A percentile compares a stretch with the other conserved stretches of the same genome.
phyloP scores from a whole-genome alignment of 2,797 vertebrate genomes.

The Prunella strophiata region DNA sequence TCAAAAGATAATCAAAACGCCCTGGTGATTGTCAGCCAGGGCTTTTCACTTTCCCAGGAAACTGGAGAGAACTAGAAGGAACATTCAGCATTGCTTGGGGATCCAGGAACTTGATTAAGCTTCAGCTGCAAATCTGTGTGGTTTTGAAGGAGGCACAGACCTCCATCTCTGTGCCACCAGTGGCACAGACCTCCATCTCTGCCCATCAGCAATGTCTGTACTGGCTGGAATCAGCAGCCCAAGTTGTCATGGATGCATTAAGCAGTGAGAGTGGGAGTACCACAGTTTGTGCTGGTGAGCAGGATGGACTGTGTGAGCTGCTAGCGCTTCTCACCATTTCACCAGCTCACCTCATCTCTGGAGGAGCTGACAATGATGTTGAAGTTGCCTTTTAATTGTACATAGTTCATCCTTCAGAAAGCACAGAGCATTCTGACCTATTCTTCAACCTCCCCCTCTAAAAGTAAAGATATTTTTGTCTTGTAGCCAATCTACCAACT shows the following conservation, averaged over 20 bases:
- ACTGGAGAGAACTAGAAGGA: neutral
- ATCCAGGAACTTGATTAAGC: neutral
- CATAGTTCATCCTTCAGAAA: neutral
- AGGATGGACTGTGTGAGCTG: neutral
- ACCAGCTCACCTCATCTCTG: neutral
- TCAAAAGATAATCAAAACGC: neutral
- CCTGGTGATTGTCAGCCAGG: neutral
- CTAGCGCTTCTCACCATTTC: neutral
- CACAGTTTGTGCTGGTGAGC: neutral
- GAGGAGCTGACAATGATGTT: neutral
- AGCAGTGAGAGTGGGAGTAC: neutral
- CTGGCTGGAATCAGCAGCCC: neutral
- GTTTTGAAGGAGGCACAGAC: neutral
- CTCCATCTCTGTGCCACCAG: neutral
- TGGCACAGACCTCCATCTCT: neutral
- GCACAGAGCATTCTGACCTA: neutral
- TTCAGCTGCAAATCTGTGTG: neutral
- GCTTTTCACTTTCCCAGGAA: neutral
- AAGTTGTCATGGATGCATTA: neutral
- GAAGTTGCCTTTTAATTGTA: neutral
- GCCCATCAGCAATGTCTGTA: neutral
- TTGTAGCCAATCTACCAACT: neutral
- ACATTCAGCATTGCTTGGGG: neutral
- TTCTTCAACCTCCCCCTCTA: neutral
- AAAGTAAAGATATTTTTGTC: neutral